These are phyloP conservation scores for Nylanderia fulva DNA, from an alignment of 1,140 invertebrate species.

Conservation along the genomic window DNA sequence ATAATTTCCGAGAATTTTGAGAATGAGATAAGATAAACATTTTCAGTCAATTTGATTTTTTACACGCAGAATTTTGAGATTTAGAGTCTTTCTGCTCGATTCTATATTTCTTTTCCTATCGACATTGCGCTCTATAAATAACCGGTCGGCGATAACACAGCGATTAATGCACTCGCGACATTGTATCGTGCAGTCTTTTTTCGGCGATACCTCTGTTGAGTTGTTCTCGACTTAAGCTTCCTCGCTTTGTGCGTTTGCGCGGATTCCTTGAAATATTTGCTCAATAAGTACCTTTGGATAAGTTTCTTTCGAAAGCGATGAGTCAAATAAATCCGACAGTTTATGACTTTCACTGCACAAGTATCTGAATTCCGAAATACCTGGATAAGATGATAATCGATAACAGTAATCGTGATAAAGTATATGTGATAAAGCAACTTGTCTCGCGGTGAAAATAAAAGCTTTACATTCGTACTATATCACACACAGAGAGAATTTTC, in stretches of 20 bases:
- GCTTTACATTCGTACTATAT: no score
- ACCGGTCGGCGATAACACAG: slow-evolving; percentile 41
- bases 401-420: slow-evolving; percentile 19
- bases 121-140: slow-evolving; percentile 52
- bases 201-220: neutral
- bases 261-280: neutral
- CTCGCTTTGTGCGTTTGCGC: neutral
- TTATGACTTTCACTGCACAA: neutral
- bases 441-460: no score
- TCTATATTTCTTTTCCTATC: slow-evolving; percentile 24
- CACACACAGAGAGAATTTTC: no score
- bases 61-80: neutral
- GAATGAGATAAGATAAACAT: neutral
- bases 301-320: neutral
- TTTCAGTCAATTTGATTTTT: neutral
- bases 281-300: no score
- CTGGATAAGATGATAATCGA: slow-evolving; percentile 17
- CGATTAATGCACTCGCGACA: slow-evolving; percentile 44
- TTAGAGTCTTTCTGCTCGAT: neutral
- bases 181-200: neutral
- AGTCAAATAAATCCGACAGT: neutral
- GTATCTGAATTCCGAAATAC: neutral
- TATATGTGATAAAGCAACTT: no score
- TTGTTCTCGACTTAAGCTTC: no score
- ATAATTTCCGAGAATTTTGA: neutral